A percentile compares a stretch with the other conserved stretches of the same genome.
These are phyloP conservation scores for Monoplex corrugatus DNA, from an alignment of 2,888 invertebrate genomes.

Conservation along the genomic window DNA sequence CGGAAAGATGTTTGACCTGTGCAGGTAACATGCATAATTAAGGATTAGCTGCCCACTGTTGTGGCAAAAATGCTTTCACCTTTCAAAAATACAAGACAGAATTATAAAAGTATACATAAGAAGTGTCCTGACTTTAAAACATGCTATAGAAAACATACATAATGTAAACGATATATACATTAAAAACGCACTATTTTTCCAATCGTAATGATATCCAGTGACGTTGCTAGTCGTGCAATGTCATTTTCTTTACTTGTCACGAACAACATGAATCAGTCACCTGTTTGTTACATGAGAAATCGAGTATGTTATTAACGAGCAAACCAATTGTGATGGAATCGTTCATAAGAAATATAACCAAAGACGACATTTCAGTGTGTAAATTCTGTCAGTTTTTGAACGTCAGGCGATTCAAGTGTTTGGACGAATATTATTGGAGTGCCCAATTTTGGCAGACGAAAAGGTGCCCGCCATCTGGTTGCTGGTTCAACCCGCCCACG, in stretches of 20 bases:
- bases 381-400: background rate
- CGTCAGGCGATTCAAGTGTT: slow-evolving; percentile 31
- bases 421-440: slow-evolving; percentile 16
- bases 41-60: too few species aligned
- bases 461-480: slow-evolving; percentile 36
- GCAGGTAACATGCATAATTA: slow-evolving; percentile 34
- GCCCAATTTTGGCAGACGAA: background rate
- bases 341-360: background rate
- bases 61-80: too few species aligned
- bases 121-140: too few species aligned
- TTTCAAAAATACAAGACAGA: too few species aligned
- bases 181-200: slow-evolving; percentile 16
- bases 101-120: too few species aligned
- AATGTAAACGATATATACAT: too few species aligned
- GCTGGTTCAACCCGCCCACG: background rate
- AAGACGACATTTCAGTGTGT: background rate
- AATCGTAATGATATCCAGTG: slow-evolving; percentile 4
- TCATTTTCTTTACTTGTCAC: background rate
- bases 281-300: background rate
- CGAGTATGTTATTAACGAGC: background rate
- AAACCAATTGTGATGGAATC: slow-evolving; percentile 36
- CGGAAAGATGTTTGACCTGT: slow-evolving; percentile 5
- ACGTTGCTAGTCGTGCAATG: background rate
- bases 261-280: slow-evolving; percentile 11
- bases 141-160: too few species aligned